Base-by-base conservation (phyloP, 2,113 vertebrate genomes). In the Buteo buteo region DNA sequence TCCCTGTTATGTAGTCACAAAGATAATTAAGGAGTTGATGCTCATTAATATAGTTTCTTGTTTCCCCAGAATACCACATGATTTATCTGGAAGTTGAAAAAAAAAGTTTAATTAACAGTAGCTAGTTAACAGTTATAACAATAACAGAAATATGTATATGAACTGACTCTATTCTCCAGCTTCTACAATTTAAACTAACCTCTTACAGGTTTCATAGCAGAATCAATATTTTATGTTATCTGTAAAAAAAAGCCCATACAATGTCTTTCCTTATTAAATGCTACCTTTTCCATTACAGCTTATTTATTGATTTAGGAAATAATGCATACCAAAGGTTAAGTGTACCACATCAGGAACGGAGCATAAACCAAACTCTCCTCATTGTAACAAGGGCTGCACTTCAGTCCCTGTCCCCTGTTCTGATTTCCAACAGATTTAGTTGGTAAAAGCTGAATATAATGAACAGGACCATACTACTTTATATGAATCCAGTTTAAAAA, bases 1-100 rank as follows among this genome's bases (percentile, higher is more conserved):
- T 98, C 98, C 97, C 98, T 97, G 96, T 97, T 98, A 98, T 97
- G 94, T 96, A 98, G 98, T 97, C 97, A 97, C 95, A 95, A 97
- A 95, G 93, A 97, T 98, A 98, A 98, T 98, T 98, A 98, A 67
- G 91, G 96, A 97, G 93, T 97, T 98, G 97, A 94, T 97, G 94
- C 97, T 97, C 97, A 98, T 98, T 98, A 98, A 98, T 97, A 98
- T 64, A 94, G 94, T 89, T 98, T 97, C 96, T 97, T 95, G 81
- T 97, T 98, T 98, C 92, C 97, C 91, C 85, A 96, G 96, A 98
- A 98, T 77, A 97, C 71, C 59, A 42, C 94, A 96, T 94, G 95
- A 98, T 97, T 97, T 98, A 98, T 98, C 96, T 55, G 83, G 90
- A 98, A 97, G 92, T 96, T 98, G 90, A 31, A 90, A 83, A 83